Evolutionary conservation across 1,140 invertebrate species (phyloP), one percentile per base, ranked within the genome.

Genomic region (Drosophila truncata): DNA sequence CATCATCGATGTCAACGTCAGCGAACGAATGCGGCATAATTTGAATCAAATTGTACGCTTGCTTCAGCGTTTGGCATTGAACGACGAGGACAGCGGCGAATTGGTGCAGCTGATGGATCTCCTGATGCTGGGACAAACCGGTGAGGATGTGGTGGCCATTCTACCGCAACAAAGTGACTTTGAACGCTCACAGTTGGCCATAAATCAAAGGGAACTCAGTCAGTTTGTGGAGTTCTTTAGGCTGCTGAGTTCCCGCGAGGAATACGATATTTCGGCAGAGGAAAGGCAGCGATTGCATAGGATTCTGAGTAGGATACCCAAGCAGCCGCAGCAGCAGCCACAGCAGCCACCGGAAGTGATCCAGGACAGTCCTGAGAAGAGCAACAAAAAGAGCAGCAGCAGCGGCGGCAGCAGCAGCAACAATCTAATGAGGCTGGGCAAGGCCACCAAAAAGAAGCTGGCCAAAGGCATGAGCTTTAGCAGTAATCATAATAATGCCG

Each of bases 1-100:
- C n/a, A 97, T 99, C 49, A 97, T 97, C 0, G 98, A 99, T 91
- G 96, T 97, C 2, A 97, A 97, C n/a, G 97, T 99, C 35, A 98
- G 97, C 61, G 95, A 97, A 74, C 95, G 98, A 37, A 97, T 97
- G 7, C 93, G 98, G 27, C 98, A 98, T 92, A 99, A 99, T 94
- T 94, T 99, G 6, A 98, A 98, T 91, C 98, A 98, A 94, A 95
- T 96, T 13, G 96, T 96, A 0, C 97, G 99, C 93, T 97, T 99
- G 83, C 92, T 99, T 18, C 98, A 99, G 94, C 96, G 97, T 84
- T 94, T 99, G 35, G 98, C 97, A 13, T 93, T 99, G 27, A 96
- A 47, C 96, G 96, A 91, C 96, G 96, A 93, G 97, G 95, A 96
- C 97, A 95, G 96, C 87, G 95, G 96, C 87, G 95, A 95, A 46